Evolutionary conservation across 2,113 vertebrate species (phyloP).

Genomic region (Perognathus longimembris): DNA sequence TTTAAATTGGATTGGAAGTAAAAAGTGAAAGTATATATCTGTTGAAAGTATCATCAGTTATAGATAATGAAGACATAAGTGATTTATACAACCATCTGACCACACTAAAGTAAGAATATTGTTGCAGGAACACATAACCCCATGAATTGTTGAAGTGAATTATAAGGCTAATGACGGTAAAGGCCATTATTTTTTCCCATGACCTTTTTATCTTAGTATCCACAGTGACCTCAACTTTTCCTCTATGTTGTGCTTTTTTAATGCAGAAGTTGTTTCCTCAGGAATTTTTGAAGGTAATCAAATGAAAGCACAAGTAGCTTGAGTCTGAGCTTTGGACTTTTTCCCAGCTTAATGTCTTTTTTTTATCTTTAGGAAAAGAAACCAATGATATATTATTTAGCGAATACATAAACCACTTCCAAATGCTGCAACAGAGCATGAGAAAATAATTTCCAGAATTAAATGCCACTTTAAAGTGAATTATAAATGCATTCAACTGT

Average conservation of each 20-base stretch:
- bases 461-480: slow-evolving; percentile 34
- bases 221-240: not conserved
- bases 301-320: not conserved
- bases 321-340: slow-evolving; percentile 34
- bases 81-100: not conserved
- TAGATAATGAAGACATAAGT: slow-evolving; percentile 1
- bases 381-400: slow-evolving; percentile 55
- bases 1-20: slow-evolving; percentile 38
- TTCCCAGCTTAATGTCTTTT: slow-evolving; percentile 38
- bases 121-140: not conserved
- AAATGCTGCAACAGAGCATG: slow-evolving; percentile 53
- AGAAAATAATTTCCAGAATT: slow-evolving; percentile 58
- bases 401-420: slow-evolving; percentile 33
- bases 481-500: slow-evolving; percentile 34
- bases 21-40: slow-evolving; percentile 3
- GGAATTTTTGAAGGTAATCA: slow-evolving; percentile 35
- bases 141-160: slow-evolving; percentile 44
- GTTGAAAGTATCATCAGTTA: not conserved
- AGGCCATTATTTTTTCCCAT: slow-evolving; percentile 35
- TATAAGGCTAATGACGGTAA: slow-evolving; percentile 12
- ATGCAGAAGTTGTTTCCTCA: slow-evolving; percentile 25
- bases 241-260: slow-evolving; percentile 15
- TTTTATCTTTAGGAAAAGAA: slow-evolving; percentile 45
- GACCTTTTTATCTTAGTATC: slow-evolving; percentile 24
- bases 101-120: not conserved